Evolutionary conservation across 2,113 vertebrate genomes (phyloP).

Genomic region (Jaculus jaculus): DNA sequence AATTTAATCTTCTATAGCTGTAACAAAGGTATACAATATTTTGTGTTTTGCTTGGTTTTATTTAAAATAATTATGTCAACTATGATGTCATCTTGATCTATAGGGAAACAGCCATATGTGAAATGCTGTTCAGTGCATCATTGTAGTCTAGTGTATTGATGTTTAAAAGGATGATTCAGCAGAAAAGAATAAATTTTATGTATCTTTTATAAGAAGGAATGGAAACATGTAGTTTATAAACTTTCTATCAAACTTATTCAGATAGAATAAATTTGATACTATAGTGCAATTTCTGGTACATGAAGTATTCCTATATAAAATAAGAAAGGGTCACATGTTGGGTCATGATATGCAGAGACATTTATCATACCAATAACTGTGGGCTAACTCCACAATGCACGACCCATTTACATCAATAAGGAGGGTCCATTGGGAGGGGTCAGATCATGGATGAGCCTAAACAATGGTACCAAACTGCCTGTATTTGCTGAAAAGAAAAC

Average conservation of each 20-base stretch:
- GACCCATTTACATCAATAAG: too few relatives aligned
- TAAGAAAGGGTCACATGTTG: too few relatives aligned
- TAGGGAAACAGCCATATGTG: neutral
- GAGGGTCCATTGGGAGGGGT: too few relatives aligned
- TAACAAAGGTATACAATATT: neutral
- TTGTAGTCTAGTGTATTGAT: neutral
- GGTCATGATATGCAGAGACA: too few relatives aligned
- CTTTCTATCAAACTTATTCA: constrained; percentile 23
- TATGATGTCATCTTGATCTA: neutral
- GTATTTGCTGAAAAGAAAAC: too few relatives aligned
- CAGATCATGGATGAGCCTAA: too few relatives aligned
- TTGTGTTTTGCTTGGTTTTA: constrained; percentile 18
- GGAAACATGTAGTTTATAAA: constrained; percentile 8
- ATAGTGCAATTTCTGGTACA: too few relatives aligned
- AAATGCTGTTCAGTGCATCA: neutral
- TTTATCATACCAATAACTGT: too few relatives aligned
- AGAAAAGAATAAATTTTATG: neutral
- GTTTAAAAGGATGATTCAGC: neutral
- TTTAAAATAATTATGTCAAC: neutral
- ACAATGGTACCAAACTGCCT: too few relatives aligned
- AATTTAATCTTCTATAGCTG: neutral
- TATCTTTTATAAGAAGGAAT: constrained; percentile 5
- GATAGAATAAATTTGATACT: neutral
- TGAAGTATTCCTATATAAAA: too few relatives aligned
- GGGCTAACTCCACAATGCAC: too few relatives aligned